These are phyloP conservation scores for Tyria jacobaeae DNA, from an alignment of 2,888 invertebrate species.

Conservation along the genomic window DNA sequence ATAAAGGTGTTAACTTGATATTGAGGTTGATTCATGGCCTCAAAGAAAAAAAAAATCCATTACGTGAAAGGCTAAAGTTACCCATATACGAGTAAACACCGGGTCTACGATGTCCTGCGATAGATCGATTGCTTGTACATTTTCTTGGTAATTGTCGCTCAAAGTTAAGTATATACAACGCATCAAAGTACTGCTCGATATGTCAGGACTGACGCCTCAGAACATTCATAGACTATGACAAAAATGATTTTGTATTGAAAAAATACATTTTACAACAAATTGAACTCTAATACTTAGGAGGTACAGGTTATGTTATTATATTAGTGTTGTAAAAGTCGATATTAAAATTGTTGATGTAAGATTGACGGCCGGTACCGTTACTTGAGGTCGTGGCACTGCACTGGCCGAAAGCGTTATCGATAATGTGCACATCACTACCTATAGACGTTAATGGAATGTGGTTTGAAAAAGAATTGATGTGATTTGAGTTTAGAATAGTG, in stretches of 20 bases:
- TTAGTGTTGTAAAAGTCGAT: conserved; percentile 59
- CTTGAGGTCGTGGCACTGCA: conserved; percentile 70
- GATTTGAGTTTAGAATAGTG: conserved; percentile 58
- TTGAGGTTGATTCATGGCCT: not conserved
- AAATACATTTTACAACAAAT: conserved; percentile 38
- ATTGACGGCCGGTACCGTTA: conserved; percentile 79
- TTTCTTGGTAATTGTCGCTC: conserved; percentile 26
- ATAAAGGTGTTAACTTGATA: not conserved
- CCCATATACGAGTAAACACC: not conserved
- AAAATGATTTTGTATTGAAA: conserved; percentile 31
- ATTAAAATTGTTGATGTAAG: conserved; percentile 71
- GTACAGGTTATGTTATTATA: conserved; percentile 56
- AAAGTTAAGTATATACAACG: conserved; percentile 47
- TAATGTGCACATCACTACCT: conserved; percentile 74
- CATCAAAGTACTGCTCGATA: conserved; percentile 65
- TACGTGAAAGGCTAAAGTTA: conserved; percentile 3
- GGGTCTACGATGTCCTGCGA: conserved; percentile 5
- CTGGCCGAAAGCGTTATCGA: conserved; percentile 74
- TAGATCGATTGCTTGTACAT: conserved; percentile 25
- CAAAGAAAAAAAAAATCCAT: conserved; percentile 8
- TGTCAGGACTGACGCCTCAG: conserved; percentile 70
- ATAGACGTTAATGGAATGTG: conserved; percentile 74
- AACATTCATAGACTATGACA: conserved; percentile 44
- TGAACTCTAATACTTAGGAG: conserved; percentile 54
- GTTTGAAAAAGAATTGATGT: conserved; percentile 70